These are phyloP conservation scores for Marcusenius ussheri DNA, from an alignment of 2,113 vertebrate species.

Conservation along the genomic window DNA sequence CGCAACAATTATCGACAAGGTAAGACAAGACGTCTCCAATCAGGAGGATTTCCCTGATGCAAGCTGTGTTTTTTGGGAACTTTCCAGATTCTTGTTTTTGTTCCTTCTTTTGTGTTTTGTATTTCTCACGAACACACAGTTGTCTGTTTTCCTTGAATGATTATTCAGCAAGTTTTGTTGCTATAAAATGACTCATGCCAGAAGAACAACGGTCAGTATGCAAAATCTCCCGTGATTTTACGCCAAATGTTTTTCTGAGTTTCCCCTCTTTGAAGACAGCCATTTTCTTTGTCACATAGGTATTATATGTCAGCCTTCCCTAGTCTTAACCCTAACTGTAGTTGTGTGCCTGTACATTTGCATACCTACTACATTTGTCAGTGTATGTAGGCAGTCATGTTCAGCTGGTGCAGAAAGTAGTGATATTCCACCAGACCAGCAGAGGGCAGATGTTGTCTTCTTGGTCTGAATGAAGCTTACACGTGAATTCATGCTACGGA, in stretches of 20 bases:
- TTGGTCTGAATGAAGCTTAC: neutral
- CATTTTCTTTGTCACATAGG: neutral
- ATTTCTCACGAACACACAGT: neutral
- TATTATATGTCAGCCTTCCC: neutral
- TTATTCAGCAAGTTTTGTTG: neutral
- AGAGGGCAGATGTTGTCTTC: neutral
- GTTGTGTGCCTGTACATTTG: neutral
- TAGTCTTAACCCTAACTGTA: neutral
- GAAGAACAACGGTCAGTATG: neutral
- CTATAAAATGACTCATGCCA: neutral
- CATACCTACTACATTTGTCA: neutral
- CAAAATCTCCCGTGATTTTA: neutral
- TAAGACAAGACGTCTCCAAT: constrained; percentile 29
- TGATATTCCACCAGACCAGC: neutral
- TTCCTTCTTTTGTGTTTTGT: neutral
- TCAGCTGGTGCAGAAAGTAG: neutral
- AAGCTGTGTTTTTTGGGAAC: neutral
- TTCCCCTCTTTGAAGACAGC: neutral
- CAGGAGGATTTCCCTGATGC: neutral
- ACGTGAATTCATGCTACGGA: neutral
- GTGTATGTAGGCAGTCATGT: neutral
- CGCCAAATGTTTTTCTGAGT: neutral
- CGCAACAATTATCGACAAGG: constrained; percentile 95
- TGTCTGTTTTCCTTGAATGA: neutral
- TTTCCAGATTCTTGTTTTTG: neutral